These are phyloP conservation scores for Nasonia giraulti DNA, from an alignment of 1,140 invertebrate species.

Conservation along the genomic window DNA sequence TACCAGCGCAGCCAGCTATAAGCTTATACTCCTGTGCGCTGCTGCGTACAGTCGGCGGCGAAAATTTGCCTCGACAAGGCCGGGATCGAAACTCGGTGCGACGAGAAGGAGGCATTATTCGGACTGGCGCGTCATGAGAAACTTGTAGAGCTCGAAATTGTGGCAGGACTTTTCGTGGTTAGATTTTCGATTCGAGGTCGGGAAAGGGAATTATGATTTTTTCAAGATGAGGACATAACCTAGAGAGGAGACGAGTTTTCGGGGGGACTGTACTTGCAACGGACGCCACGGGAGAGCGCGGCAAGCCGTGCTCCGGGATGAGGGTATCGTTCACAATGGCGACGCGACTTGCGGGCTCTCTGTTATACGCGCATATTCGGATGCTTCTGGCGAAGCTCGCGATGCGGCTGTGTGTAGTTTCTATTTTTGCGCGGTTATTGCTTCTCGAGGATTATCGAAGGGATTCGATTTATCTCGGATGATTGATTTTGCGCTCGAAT, in stretches of 20 bases:
- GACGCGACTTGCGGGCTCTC: background rate
- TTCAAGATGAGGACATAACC: constrained; percentile 21
- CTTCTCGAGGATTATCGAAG: too few relatives aligned
- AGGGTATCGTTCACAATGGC: constrained; percentile 42
- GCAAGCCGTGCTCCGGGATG: constrained; percentile 59
- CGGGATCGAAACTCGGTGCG: background rate
- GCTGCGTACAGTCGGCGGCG: background rate
- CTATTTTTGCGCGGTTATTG: too few relatives aligned
- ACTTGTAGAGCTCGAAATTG: constrained; percentile 30
- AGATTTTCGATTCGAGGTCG: background rate
- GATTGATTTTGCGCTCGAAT: too few relatives aligned
- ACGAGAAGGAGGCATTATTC: background rate
- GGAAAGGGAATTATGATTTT: constrained; percentile 26
- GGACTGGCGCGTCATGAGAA: constrained; percentile 35
- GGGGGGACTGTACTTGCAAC: constrained; percentile 62
- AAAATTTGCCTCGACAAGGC: background rate
- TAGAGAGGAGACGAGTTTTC: constrained; percentile 42
- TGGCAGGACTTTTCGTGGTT: constrained; percentile 37
- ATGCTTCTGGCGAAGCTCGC: too few relatives aligned
- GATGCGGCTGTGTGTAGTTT: too few relatives aligned
- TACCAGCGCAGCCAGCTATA: background rate
- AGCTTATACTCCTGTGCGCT: background rate
- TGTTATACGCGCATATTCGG: background rate
- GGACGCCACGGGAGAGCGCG: constrained; percentile 67
- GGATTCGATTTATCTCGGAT: too few relatives aligned